Evolutionary conservation across 2,888 invertebrate species (phyloP).

Genomic region (Elegia similella): DNA sequence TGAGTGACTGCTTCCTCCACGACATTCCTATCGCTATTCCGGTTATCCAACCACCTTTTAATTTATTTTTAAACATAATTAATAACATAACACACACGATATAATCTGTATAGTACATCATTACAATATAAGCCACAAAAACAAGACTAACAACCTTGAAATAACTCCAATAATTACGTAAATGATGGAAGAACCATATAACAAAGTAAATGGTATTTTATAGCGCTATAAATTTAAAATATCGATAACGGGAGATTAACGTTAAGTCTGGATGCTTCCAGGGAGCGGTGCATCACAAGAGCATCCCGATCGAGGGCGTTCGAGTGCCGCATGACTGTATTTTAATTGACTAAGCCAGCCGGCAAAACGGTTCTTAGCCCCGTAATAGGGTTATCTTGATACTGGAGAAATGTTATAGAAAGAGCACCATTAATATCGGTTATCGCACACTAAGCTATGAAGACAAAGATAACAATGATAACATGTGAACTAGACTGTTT

Average conservation of each 20-base stretch:
- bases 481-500: neutral
- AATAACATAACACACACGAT: neutral
- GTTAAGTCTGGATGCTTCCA: neutral
- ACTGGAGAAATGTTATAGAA: slow-evolving; percentile 20
- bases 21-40: slow-evolving; percentile 30
- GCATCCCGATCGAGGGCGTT: slow-evolving; percentile 57
- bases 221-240: neutral
- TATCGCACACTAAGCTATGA: slow-evolving; percentile 2
- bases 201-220: neutral
- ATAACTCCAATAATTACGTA: neutral
- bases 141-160: slow-evolving; percentile 29
- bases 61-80: neutral
- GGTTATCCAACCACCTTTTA: neutral
- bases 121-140: neutral
- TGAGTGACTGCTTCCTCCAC: slow-evolving; percentile 42
- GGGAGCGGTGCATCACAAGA: slow-evolving; percentile 25
- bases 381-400: slow-evolving; percentile 49
- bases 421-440: slow-evolving; percentile 3
- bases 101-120: neutral
- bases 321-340: slow-evolving; percentile 59
- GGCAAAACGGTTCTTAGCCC: slow-evolving; percentile 48
- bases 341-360: slow-evolving; percentile 53
- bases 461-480: slow-evolving; percentile 1
- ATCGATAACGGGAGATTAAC: neutral
- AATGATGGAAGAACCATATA: neutral